These are phyloP conservation scores for Leptinotarsa texana DNA, from an alignment of 1,140 invertebrate species.

Conservation along the genomic window DNA sequence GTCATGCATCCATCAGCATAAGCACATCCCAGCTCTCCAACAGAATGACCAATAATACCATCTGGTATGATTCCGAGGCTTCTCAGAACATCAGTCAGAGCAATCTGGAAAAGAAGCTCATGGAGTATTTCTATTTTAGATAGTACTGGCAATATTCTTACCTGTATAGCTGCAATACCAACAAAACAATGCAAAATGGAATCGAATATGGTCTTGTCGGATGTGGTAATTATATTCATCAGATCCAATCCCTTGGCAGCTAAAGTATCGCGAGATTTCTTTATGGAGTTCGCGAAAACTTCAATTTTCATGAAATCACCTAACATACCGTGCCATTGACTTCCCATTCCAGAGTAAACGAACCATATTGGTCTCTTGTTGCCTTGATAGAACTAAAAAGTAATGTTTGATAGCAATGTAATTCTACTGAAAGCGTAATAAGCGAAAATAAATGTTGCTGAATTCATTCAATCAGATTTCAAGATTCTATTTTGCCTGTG, in stretches of 20 bases:
- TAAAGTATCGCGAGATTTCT: conserved; percentile 72
- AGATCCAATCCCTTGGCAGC: conserved; percentile 78
- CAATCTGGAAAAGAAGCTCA: conserved; percentile 66
- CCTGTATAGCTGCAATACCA: conserved; percentile 87
- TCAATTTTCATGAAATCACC: conserved; percentile 65
- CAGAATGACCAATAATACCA: conserved; percentile 87
- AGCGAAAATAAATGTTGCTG: too few species aligned
- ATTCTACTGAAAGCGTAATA: too few species aligned
- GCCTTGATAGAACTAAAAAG: conserved; percentile 39
- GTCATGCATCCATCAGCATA: conserved; percentile 88
- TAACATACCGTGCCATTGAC: conserved; percentile 72
- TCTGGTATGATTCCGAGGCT: conserved; percentile 75
- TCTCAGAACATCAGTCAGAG: conserved; percentile 76
- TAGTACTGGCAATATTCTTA: conserved; percentile 46
- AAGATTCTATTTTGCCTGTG: too few species aligned
- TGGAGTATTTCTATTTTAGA: too few species aligned
- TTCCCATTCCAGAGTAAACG: conserved; percentile 73
- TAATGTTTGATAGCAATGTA: not conserved
- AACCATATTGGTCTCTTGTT: conserved; percentile 61
- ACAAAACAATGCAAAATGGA: conserved; percentile 88
- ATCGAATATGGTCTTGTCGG: conserved; percentile 74
- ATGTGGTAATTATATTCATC: conserved; percentile 75
- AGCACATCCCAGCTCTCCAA: conserved; percentile 85
- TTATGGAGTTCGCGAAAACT: conserved; percentile 68
- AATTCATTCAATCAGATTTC: too few species aligned